Conservation (phyloP, 1,140 invertebrate genomes). For the Drosophila nannoptera region DNA sequence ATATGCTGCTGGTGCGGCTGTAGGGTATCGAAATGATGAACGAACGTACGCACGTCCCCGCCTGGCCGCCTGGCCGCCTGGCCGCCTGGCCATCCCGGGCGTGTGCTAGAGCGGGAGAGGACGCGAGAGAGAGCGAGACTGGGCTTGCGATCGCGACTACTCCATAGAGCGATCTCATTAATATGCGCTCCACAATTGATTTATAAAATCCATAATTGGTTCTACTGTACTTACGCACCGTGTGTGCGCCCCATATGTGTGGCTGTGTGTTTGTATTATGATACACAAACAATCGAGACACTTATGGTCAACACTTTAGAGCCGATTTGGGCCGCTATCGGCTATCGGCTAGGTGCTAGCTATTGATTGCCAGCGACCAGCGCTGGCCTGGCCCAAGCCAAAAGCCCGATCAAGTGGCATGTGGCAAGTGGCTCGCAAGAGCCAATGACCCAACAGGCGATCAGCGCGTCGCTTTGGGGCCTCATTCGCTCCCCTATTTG, state of each 20-base stretch:
- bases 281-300: slow-evolving; percentile 77
- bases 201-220: slow-evolving; percentile 79
- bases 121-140: not conserved
- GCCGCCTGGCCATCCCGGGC: slow-evolving; percentile 19
- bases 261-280: slow-evolving; percentile 60
- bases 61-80: no score
- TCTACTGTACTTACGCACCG: slow-evolving; percentile 78
- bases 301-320: slow-evolving; percentile 78
- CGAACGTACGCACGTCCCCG: slow-evolving; percentile 45
- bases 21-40: slow-evolving; percentile 45
- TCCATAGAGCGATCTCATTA: slow-evolving; percentile 51
- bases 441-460: slow-evolving; percentile 68
- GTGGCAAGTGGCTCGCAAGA: slow-evolving; percentile 45
- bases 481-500: slow-evolving; percentile 65
- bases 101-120: not conserved
- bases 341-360: slow-evolving; percentile 6
- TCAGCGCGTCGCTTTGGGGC: slow-evolving; percentile 43
- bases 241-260: slow-evolving; percentile 25
- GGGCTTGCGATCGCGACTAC: not conserved
- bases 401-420: slow-evolving; percentile 12
- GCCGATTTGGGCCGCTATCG: slow-evolving; percentile 66
- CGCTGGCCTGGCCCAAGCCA: slow-evolving; percentile 21
- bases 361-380: not conserved
- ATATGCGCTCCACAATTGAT: slow-evolving; percentile 76
- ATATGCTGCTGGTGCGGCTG: not conserved